A percentile compares a stretch with the other conserved stretches of the same genome.
These are phyloP conservation scores for Lycocerus yunnanus DNA, from an alignment of 2,888 invertebrate genomes.

Conservation along the genomic window DNA sequence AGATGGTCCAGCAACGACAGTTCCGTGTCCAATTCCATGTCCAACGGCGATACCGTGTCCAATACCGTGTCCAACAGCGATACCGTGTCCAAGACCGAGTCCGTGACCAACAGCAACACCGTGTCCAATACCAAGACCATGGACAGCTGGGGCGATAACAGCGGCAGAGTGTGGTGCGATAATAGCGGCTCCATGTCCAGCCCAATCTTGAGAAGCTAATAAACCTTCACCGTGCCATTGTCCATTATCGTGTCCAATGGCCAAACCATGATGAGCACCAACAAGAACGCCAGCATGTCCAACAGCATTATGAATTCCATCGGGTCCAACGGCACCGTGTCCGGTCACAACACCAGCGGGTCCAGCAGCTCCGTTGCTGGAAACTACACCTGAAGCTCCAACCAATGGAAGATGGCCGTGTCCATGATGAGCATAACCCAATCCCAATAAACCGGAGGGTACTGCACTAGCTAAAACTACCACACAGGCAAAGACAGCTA, in stretches of 20 bases:
- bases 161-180: not conserved
- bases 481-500: conserved; percentile 13
- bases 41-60: conserved; percentile 23
- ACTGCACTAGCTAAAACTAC: conserved; percentile 8
- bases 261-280: not conserved
- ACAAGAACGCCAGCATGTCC: not conserved
- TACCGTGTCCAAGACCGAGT: conserved; percentile 22
- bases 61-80: conserved; percentile 43
- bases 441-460: conserved; percentile 16
- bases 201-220: not conserved
- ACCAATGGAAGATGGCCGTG: conserved; percentile 6
- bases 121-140: conserved; percentile 9
- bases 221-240: not conserved
- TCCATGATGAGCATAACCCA: not conserved
- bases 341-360: conserved; percentile 22
- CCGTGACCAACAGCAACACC: conserved; percentile 31
- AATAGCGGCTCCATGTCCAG: conserved; percentile 7
- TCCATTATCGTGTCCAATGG: not conserved
- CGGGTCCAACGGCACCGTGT: conserved; percentile 24
- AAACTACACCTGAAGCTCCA: conserved; percentile 23
- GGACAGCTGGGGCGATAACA: not conserved
- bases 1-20: not conserved
- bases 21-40: not conserved
- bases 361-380: conserved; percentile 20
- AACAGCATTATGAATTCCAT: conserved; percentile 3